A percentile compares a stretch with the other conserved stretches of the same genome.
phyloP scores from a whole-genome alignment of 1,140 invertebrate species.

The Drosophila lowei region DNA sequence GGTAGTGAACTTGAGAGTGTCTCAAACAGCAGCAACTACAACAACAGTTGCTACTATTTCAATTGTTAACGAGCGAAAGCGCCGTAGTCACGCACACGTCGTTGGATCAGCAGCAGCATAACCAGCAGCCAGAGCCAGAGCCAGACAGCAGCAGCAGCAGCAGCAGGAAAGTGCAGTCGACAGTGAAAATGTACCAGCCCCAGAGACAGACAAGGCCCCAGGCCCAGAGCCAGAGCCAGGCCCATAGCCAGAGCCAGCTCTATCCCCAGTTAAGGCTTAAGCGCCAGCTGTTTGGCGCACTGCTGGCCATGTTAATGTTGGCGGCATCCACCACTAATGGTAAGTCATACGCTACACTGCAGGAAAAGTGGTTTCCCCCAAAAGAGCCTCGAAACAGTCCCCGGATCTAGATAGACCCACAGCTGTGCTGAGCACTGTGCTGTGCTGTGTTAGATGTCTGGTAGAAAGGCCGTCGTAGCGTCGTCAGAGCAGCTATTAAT shows the following conservation, averaged over 20 bases:
- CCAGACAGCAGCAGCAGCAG: not conserved
- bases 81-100: slow-evolving; percentile 69
- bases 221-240: slow-evolving; percentile 15
- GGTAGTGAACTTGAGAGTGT: slow-evolving; percentile 51
- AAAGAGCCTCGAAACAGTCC: slow-evolving; percentile 22
- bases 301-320: slow-evolving; percentile 58
- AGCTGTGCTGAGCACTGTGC: slow-evolving; percentile 53
- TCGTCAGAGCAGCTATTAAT: slow-evolving; percentile 67
- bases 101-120: slow-evolving; percentile 34
- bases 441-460: not conserved
- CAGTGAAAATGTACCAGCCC: slow-evolving; percentile 70
- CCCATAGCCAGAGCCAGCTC: slow-evolving; percentile 1
- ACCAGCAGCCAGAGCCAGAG: not conserved
- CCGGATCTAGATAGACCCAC: slow-evolving; percentile 51
- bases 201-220: slow-evolving; percentile 35
- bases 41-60: slow-evolving; percentile 71
- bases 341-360: slow-evolving; percentile 49
- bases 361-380: slow-evolving; percentile 1
- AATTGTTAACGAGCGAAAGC: slow-evolving; percentile 83
- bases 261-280: slow-evolving; percentile 29
- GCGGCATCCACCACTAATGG: slow-evolving; percentile 62
- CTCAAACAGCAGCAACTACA: slow-evolving; percentile 1
- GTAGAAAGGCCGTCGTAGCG: slow-evolving; percentile 64
- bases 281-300: slow-evolving; percentile 73
- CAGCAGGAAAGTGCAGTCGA: slow-evolving; percentile 61